Conservation (phyloP, 2,888 invertebrate genomes). For the Stegophylla sp. region DNA sequence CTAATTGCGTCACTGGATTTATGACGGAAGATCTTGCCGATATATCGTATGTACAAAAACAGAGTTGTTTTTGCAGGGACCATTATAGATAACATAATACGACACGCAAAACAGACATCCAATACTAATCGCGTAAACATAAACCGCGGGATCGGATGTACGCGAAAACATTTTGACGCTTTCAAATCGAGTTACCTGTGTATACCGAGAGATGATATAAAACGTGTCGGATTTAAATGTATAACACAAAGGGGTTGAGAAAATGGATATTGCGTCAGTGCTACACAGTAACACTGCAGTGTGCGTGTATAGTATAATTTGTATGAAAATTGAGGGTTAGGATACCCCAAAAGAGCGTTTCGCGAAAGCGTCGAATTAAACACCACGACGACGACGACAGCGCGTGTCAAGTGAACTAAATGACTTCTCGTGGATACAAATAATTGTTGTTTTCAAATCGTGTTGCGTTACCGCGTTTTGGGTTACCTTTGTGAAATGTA, state of each 20-base stretch:
- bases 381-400: not conserved
- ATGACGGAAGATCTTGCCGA: not conserved
- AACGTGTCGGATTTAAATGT: slow-evolving; percentile 23
- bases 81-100: not conserved
- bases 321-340: not conserved
- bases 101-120: not conserved
- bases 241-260: not conserved
- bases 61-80: not conserved
- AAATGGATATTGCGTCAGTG: slow-evolving; percentile 19
- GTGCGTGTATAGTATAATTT: not conserved
- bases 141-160: slow-evolving; percentile 1
- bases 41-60: not conserved
- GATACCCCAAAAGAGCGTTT: not conserved
- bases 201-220: not conserved
- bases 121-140: no score
- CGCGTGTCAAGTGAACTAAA: not conserved
- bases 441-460: not conserved
- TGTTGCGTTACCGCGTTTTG: slow-evolving; percentile 8
- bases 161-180: slow-evolving; percentile 27
- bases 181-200: not conserved
- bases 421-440: not conserved
- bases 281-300: no score
- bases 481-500: slow-evolving; percentile 13
- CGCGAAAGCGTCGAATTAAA: not conserved
- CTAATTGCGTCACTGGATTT: no score